phyloP scores from a whole-genome alignment of 1,140 invertebrate genomes.

The Apocrypta bakeri region DNA sequence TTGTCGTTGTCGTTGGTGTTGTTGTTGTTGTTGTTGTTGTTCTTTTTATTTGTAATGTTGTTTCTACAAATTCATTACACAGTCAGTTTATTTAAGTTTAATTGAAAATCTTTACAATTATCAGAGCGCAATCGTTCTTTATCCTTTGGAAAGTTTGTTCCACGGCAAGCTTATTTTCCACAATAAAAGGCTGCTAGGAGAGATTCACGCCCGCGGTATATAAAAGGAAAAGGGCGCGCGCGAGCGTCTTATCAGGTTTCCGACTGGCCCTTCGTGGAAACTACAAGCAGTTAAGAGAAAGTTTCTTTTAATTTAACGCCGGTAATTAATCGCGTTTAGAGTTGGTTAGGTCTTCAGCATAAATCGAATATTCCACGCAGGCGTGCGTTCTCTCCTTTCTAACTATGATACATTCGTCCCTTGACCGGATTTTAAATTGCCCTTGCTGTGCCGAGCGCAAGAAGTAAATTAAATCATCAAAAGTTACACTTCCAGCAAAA shows the following conservation, averaged over 20 bases:
- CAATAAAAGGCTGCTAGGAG: conserved; percentile 17
- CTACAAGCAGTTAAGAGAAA: conserved; percentile 38
- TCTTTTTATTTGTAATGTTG: not conserved
- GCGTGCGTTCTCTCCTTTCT: conserved; percentile 25
- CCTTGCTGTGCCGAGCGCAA: conserved; percentile 47
- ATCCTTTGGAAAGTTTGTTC: not conserved
- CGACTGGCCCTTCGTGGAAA: conserved; percentile 26
- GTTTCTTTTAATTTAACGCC: conserved; percentile 56
- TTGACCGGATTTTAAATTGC: conserved; percentile 55
- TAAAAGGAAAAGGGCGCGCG: conserved; percentile 52
- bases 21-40: too few species aligned
- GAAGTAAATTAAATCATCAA: conserved; percentile 65
- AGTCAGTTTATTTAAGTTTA: conserved; percentile 22
- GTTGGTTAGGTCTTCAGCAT: conserved; percentile 59
- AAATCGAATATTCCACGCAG: conserved; percentile 57
- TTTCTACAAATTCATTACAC: conserved; percentile 10
- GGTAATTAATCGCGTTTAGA: conserved; percentile 62
- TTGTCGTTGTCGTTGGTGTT: too few species aligned
- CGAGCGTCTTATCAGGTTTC: conserved; percentile 33
- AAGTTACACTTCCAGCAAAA: conserved; percentile 53
- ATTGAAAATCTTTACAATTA: conserved; percentile 33
- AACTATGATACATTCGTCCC: conserved; percentile 60
- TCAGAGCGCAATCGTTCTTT: not conserved
- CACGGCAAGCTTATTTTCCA: conserved; percentile 28
- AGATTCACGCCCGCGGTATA: conserved; percentile 44